Base-by-base conservation (phyloP, 1,140 invertebrate species). In the Tetragonula clypearis region DNA sequence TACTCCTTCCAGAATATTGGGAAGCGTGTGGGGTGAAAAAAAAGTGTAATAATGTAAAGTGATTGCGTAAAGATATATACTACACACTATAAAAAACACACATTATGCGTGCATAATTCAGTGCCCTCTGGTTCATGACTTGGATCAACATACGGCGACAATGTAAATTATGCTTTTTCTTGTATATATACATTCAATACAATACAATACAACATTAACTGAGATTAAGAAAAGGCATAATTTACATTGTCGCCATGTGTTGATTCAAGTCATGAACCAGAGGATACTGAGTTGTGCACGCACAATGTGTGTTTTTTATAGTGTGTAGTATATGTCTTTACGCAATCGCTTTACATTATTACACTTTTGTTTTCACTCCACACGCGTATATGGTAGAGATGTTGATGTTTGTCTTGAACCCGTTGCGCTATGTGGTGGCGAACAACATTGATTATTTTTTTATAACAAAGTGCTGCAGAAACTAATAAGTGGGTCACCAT, bases 381-480 rank as follows among this genome's bases (percentile, higher is more conserved):
- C 91, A 93, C 88, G 76, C 90, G 35, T 35, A 35, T 35, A 35
- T 35, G 35, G 89, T 91, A 91, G 75, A 84, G 84, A 90, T 91
- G 92, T 94, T 94, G 92, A 94, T 93, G 90, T 93, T 92, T 90
- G 91, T 93, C 93, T 93, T 92, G 93, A 94, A 93, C 89, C 91
- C 83, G 89, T 91, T 91, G 90, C 75, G 88, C 90, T 89, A 88
- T 79, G 78, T 73, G 86, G 90, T 86, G 88, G 80, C 77, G 65
- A 73, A 90, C 87, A 87, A 93, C 90, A 93, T 87, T 90, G 84
- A 94, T 94, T 94, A 93, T 94, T 94, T 95, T 94, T 95, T 94
- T 93, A 92, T 93, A 91, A 92, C 84, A 79, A 90, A 91, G 88
- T 91, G 90, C 88, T 86, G 78, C 90, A 91, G 90, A 92, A 88